Conservation (phyloP, 2,888 invertebrate species). For the Apomyelois bistriatella region DNA sequence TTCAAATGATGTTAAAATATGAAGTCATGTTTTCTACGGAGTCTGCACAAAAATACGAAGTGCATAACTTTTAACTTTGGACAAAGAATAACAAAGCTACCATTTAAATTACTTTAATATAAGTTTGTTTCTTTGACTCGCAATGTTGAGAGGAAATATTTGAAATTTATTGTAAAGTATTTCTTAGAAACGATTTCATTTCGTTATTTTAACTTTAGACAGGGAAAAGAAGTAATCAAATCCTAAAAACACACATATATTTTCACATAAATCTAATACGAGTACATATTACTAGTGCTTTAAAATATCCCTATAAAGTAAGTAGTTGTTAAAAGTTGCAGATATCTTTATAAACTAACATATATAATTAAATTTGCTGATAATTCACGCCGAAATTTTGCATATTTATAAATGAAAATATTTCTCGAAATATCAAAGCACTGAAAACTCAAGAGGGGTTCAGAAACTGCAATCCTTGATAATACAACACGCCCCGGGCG, state of each 20-base stretch:
- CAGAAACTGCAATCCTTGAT: conserved; percentile 37
- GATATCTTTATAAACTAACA: too few relatives aligned
- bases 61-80: conserved; percentile 55
- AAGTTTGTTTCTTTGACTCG: conserved; percentile 69
- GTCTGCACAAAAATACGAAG: conserved; percentile 42
- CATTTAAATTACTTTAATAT: conserved; percentile 69
- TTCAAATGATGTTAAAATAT: conserved; percentile 16
- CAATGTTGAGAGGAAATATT: conserved; percentile 64
- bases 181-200: conserved; percentile 60
- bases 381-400: too few relatives aligned
- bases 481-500: conserved; percentile 45
- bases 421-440: conserved; percentile 15
- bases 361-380: too few relatives aligned
- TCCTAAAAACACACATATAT: background rate
- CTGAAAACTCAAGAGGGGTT: conserved; percentile 16
- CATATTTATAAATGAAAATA: background rate
- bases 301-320: too few relatives aligned
- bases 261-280: too few relatives aligned
- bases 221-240: background rate
- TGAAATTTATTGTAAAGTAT: conserved; percentile 70
- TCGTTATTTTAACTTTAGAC: conserved; percentile 41
- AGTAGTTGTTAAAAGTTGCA: too few relatives aligned
- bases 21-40: conserved; percentile 30
- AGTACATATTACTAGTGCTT: too few relatives aligned
- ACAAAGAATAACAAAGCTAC: conserved; percentile 62